Evolutionary conservation across 2,113 vertebrate species (phyloP).

Genomic region (Camelus bactrianus): DNA sequence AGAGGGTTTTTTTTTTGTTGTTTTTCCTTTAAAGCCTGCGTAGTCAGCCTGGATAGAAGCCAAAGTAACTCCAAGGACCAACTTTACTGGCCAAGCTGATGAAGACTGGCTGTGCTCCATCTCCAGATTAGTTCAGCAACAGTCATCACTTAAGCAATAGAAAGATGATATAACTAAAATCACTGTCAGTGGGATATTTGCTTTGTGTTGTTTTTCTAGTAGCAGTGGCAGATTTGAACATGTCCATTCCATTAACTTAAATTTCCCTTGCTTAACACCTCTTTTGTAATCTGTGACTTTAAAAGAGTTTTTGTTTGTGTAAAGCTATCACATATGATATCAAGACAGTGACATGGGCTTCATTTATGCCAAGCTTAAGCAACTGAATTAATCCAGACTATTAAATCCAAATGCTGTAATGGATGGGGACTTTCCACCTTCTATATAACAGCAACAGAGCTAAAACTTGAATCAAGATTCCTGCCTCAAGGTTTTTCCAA

Average conservation of each 20-base stretch:
- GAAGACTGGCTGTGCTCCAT: background rate
- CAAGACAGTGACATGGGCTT: background rate
- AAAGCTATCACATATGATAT: background rate
- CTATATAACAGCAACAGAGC: background rate
- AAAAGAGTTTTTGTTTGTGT: constrained; percentile 26
- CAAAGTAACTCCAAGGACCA: background rate
- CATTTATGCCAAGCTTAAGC: background rate
- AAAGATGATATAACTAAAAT: background rate
- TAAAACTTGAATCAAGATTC: background rate
- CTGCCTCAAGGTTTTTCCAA: background rate
- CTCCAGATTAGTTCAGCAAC: background rate
- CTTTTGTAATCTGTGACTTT: constrained; percentile 3
- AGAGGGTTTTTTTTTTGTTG: background rate
- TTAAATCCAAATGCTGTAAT: background rate
- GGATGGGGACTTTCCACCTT: background rate
- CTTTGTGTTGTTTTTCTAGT: background rate
- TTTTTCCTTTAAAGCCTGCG: background rate
- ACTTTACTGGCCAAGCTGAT: background rate
- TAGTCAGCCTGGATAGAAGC: background rate
- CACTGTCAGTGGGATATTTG: background rate
- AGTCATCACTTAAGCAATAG: background rate
- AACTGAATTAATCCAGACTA: background rate
- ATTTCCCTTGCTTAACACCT: background rate
- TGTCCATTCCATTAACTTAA: background rate
- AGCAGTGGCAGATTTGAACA: background rate